Percentiles rank a stretch among this genome's conserved stretches.
Evolutionary conservation across 1,140 invertebrate species (phyloP).

Genomic region (Amyelois transitella): DNA sequence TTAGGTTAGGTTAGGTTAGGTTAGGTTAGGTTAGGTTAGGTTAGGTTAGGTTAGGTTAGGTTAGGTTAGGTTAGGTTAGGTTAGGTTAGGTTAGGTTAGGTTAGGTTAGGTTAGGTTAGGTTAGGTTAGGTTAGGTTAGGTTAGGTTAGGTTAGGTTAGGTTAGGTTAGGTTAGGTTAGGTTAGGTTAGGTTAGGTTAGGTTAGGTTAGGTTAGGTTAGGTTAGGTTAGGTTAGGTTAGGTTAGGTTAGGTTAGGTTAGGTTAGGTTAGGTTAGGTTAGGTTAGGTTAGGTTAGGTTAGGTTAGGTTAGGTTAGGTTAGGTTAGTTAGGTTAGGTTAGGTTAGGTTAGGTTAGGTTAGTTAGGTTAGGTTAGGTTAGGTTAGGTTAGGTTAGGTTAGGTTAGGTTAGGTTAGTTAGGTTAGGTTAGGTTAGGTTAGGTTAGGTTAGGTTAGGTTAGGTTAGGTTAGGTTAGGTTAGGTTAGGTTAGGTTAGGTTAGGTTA

Average conservation of each 20-base stretch:
- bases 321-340: constrained; percentile 8
- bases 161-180: constrained; percentile 34
- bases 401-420: constrained; percentile 1
- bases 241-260: constrained; percentile 21
- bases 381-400: constrained; percentile 5
- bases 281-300: constrained; percentile 31
- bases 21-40: constrained; percentile 19
- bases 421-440: constrained; percentile 18
- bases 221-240: constrained; percentile 21
- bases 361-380: neutral
- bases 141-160: constrained; percentile 40
- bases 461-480: constrained; percentile 20
- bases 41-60: constrained; percentile 36
- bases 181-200: constrained; percentile 18
- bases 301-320: constrained; percentile 16
- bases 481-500: constrained; percentile 9
- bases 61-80: constrained; percentile 41
- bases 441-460: constrained; percentile 26
- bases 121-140: constrained; percentile 41
- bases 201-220: constrained; percentile 20
- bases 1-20: constrained; percentile 9
- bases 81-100: constrained; percentile 35
- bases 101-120: constrained; percentile 39
- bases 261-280: constrained; percentile 42
- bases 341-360: constrained; percentile 3